Evolutionary conservation across 2,113 vertebrate species (phyloP), one percentile per base, ranked within the genome.

Genomic region (Heterotis niloticus): DNA sequence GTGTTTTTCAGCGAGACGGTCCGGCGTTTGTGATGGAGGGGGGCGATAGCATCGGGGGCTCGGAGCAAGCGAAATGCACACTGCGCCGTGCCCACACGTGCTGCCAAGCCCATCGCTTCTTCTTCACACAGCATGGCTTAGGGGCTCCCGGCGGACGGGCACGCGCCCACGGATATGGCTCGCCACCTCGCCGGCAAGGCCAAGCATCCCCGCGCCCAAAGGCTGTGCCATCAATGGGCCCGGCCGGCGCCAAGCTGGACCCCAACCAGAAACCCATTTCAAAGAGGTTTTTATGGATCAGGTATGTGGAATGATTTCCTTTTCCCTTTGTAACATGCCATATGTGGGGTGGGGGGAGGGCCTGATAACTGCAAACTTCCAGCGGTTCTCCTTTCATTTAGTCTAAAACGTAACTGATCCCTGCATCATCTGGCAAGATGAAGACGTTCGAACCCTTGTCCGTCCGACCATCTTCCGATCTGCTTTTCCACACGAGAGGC

Each of bases 51-150:
- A 91, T 92, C 88, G 81, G 84, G 84, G 84, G 84, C 16, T 84
- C 83, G 84, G 82, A 88, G 86, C 84, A 81, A 90, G 85, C 90
- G 88, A 88, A 91, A 90, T 88, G 87, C 89, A 88, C 89, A 76
- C 83, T 86, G 64, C 85, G 78, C 81, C 84, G 82, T 88, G 90
- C 87, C 90, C 90, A 90, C 87, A 88, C 89, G 88, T 89, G 85
- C 88, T 92, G 92, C 91, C 91, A 93, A 91, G 81, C 87, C 88
- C 90, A 89, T 89, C 87, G 88, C 90, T 92, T 91, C 87, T 89
- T 89, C 88, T 90, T 92, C 86, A 91, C 87, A 93, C 89, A 82
- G 89, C 91, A 92, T 90, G 91, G 91, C 92, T 91, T 91, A 88
- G 89, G 87, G 88, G 88, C 88, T 92, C 90, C 89, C 90, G 80